These are phyloP conservation scores for Aphelocoma californica DNA, from an alignment of 2,797 vertebrate species.

Conservation along the genomic window DNA sequence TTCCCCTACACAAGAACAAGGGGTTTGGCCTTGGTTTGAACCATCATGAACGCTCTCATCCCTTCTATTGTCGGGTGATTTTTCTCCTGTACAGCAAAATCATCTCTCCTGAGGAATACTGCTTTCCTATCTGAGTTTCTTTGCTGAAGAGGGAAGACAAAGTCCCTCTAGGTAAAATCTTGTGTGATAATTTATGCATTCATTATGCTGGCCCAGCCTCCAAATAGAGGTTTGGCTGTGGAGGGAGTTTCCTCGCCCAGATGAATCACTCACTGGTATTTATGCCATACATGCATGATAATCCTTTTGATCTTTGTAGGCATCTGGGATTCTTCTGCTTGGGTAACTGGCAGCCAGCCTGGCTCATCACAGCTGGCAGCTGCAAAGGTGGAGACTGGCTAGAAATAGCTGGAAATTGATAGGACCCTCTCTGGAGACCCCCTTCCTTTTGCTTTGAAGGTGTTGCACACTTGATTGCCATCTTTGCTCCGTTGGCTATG, in stretches of 20 bases:
- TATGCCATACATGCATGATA: not conserved
- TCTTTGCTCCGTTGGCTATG: not conserved
- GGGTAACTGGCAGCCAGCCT: constrained; percentile 13
- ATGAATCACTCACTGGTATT: not conserved
- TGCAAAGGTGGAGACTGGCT: constrained; percentile 13
- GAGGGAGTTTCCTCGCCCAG: not conserved
- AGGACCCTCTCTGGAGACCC: not conserved
- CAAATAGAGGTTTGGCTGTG: not conserved
- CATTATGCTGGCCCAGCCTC: not conserved
- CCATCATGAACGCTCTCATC: not conserved
- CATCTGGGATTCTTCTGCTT: constrained; percentile 49
- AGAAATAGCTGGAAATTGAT: not conserved
- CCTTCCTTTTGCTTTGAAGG: not conserved
- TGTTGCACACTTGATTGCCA: not conserved
- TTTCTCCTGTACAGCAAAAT: not conserved
- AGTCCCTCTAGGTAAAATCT: not conserved
- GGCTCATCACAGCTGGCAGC: constrained; percentile 12
- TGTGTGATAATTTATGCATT: not conserved
- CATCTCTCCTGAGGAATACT: not conserved
- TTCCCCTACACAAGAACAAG: not conserved
- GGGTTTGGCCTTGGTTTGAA: not conserved
- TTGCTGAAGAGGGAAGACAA: not conserved
- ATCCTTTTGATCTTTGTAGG: constrained; percentile 32
- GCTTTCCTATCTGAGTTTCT: not conserved
- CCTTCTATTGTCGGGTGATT: not conserved